phyloP scores from a whole-genome alignment of 2,113 vertebrate species.

The Heterocephalus glaber region DNA sequence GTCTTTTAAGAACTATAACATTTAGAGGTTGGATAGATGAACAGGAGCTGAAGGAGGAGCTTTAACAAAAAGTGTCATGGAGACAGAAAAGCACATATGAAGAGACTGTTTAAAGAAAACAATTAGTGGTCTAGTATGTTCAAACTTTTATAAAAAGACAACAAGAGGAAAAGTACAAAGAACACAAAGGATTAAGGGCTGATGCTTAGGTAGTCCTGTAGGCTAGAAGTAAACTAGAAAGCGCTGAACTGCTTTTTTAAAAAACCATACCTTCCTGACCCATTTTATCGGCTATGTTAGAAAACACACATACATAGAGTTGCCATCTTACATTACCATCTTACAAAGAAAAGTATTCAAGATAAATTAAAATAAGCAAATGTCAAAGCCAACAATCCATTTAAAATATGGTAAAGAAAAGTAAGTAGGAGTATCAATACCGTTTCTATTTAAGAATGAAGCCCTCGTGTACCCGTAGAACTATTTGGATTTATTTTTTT shows the following conservation, averaged over 20 bases:
- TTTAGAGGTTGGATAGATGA: background rate
- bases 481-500: background rate
- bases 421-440: background rate
- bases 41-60: background rate
- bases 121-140: background rate
- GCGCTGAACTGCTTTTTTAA: background rate
- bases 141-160: background rate
- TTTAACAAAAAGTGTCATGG: background rate
- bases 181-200: background rate
- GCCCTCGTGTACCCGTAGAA: background rate
- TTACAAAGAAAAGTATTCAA: slow-evolving; percentile 27
- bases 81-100: background rate
- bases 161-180: background rate
- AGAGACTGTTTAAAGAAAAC: background rate
- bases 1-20: background rate
- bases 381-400: background rate
- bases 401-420: background rate
- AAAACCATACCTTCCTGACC: background rate
- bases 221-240: background rate
- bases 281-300: slow-evolving; percentile 38
- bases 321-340: background rate
- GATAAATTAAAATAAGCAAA: slow-evolving; percentile 18
- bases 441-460: slow-evolving; percentile 35
- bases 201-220: background rate
- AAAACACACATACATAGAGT: background rate